Conservation (phyloP, 2,113 vertebrate species). For the Sylvilagus bachmani region DNA sequence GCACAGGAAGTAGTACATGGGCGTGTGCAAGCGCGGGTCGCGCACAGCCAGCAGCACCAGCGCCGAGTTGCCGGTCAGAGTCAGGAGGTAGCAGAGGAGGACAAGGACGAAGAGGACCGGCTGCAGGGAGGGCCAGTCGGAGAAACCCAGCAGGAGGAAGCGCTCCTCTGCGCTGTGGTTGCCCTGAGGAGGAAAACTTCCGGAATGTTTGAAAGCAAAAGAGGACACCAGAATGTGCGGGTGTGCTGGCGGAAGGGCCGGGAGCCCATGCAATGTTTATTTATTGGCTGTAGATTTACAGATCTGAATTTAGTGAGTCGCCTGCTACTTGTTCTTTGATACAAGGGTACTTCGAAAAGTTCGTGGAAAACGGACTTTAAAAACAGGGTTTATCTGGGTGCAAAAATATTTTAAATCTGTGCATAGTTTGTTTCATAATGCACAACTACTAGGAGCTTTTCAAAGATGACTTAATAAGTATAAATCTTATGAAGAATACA, state of each 20-base stretch:
- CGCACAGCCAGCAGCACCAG: slow-evolving; percentile 58
- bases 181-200: slow-evolving; percentile 9
- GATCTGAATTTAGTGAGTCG: not conserved
- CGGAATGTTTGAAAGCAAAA: not conserved
- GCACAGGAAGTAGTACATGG: slow-evolving; percentile 79
- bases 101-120: slow-evolving; percentile 55
- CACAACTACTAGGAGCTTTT: too few relatives aligned
- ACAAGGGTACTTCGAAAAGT: too few relatives aligned
- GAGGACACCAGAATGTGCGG: not conserved
- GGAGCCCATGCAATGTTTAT: not conserved
- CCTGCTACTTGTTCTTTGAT: not conserved
- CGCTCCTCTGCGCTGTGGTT: slow-evolving; percentile 29
- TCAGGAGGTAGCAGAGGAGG: slow-evolving; percentile 72
- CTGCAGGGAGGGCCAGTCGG: slow-evolving; percentile 67
- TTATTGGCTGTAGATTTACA: not conserved
- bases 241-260: not conserved
- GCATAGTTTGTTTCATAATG: too few relatives aligned
- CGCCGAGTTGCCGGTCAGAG: slow-evolving; percentile 61
- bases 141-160: slow-evolving; percentile 80
- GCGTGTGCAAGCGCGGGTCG: slow-evolving; percentile 66
- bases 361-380: too few relatives aligned
- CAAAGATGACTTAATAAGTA: not conserved
- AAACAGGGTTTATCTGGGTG: too few relatives aligned
- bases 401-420: too few relatives aligned
- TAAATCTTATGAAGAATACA: not conserved